These are phyloP conservation scores for Grapholita molesta DNA, from an alignment of 1,140 invertebrate genomes.

Conservation along the genomic window DNA sequence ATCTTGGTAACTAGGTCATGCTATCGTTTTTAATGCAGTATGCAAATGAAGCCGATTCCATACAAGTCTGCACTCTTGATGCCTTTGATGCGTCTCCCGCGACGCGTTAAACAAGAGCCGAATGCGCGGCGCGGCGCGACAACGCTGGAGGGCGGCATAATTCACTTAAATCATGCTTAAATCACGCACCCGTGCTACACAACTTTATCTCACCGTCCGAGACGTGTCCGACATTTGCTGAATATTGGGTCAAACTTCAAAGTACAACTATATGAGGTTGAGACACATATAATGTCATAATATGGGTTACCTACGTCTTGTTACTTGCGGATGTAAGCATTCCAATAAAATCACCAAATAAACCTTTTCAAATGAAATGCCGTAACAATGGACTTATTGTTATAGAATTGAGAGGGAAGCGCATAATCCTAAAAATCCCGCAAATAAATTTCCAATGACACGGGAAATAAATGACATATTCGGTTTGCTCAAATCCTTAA, in stretches of 20 bases:
- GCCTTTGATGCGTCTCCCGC: slow-evolving; percentile 43
- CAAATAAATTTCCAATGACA: slow-evolving; percentile 75
- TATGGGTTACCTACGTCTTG: background rate
- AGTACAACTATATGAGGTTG: background rate
- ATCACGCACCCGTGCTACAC: slow-evolving; percentile 32
- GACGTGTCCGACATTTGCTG: background rate
- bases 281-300: background rate
- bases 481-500: slow-evolving; percentile 78
- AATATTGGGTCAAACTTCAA: background rate
- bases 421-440: slow-evolving; percentile 63
- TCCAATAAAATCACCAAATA: slow-evolving; percentile 10
- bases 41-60: slow-evolving; percentile 23
- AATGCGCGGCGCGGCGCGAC: slow-evolving; percentile 27
- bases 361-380: slow-evolving; percentile 1
- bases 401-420: slow-evolving; percentile 40
- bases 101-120: slow-evolving; percentile 47
- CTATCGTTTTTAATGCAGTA: too few relatives aligned
- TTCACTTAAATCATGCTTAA: slow-evolving; percentile 57
- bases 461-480: slow-evolving; percentile 72
- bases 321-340: background rate
- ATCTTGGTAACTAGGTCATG: too few relatives aligned
- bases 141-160: slow-evolving; percentile 37
- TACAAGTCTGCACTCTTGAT: slow-evolving; percentile 29
- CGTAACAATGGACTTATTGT: slow-evolving; percentile 33
- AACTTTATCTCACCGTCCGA: slow-evolving; percentile 19